Percentiles rank a stretch among this genome's conserved stretches.
Conservation (phyloP, 2,113 vertebrate genomes). For the Sigmodon hispidus region DNA sequence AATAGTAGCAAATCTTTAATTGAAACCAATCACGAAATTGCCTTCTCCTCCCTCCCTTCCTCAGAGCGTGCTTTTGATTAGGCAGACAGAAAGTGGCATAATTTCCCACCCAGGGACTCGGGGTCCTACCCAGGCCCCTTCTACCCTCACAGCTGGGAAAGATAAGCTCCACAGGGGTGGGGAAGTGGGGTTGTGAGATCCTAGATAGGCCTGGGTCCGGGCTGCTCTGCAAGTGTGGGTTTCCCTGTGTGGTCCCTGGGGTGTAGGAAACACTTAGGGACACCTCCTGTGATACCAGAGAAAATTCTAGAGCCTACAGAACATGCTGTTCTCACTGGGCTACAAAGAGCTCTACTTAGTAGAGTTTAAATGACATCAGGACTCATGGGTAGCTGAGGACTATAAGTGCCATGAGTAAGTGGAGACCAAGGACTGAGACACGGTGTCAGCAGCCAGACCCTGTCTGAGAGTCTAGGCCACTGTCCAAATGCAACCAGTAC, state of each 20-base stretch:
- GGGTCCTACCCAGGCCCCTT: not conserved
- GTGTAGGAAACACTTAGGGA: not conserved
- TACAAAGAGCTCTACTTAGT: accelerated
- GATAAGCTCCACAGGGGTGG: not conserved
- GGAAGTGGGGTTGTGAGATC: not conserved
- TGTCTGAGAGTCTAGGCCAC: not conserved
- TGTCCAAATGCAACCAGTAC: accelerated
- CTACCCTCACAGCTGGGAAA: not conserved
- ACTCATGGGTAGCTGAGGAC: accelerated
- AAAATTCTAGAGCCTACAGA: not conserved
- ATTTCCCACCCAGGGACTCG: constrained; percentile 41
- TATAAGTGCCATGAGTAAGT: not conserved
- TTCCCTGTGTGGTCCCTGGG: constrained; percentile 39
- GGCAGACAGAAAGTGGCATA: not conserved
- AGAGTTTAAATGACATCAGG: not conserved
- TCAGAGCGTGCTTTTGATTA: constrained; percentile 69
- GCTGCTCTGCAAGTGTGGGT: not conserved
- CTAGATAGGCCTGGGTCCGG: not conserved
- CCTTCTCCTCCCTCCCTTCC: constrained; percentile 57
- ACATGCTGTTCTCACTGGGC: not conserved
- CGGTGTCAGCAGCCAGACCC: not conserved
- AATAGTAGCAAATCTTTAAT: constrained; percentile 74
- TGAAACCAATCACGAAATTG: constrained; percentile 73
- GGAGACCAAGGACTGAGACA: too few relatives aligned
- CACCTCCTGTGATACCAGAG: not conserved